These are phyloP conservation scores for Perca flavescens DNA, from an alignment of 2,113 vertebrate genomes.

Conservation along the genomic window DNA sequence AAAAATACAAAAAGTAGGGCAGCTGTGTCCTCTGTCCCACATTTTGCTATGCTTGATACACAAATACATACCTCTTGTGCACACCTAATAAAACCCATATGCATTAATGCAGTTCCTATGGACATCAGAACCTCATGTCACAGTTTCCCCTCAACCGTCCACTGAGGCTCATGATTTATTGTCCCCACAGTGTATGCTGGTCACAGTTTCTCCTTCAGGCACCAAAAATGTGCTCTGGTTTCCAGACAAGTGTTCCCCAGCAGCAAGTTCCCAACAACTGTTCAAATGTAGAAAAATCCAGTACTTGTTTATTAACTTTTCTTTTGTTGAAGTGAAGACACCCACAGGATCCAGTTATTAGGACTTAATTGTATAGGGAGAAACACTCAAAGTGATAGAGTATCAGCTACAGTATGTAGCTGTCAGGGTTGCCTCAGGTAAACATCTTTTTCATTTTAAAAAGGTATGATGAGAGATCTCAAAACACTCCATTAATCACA, in stretches of 20 bases:
- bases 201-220: constrained; percentile 6
- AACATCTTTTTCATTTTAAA: neutral
- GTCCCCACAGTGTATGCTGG: constrained; percentile 3
- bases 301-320: neutral
- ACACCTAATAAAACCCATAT: constrained; percentile 17
- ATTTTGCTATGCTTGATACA: constrained; percentile 4
- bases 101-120: neutral
- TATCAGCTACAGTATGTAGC: neutral
- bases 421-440: neutral
- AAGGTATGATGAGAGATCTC: neutral
- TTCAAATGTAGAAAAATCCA: neutral
- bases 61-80: neutral
- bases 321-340: neutral
- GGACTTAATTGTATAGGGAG: neutral
- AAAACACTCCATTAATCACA: neutral
- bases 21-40: constrained; percentile 21
- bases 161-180: constrained; percentile 18
- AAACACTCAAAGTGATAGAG: neutral
- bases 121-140: constrained; percentile 11
- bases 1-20: neutral
- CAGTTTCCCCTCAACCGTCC: constrained; percentile 38
- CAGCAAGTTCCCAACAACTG: neutral
- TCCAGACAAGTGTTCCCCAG: neutral
- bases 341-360: neutral
- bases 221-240: constrained; percentile 22